Evolutionary conservation across 2,888 invertebrate genomes (phyloP).

Genomic region (Coenonympha glycerion): DNA sequence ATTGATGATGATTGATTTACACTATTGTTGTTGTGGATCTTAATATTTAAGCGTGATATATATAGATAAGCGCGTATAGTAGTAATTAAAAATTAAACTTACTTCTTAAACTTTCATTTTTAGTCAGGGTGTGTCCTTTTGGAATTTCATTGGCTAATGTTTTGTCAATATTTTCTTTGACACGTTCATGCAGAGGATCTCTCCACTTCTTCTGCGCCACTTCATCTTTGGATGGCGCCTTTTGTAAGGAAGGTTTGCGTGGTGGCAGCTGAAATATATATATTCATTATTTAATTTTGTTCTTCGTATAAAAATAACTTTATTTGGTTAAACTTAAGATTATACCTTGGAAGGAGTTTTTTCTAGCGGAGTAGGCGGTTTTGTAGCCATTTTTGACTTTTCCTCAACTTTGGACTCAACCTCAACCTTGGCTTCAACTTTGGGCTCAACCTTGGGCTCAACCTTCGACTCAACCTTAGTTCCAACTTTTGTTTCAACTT

Average conservation of each 20-base stretch:
- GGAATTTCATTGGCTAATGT: slow-evolving; percentile 67
- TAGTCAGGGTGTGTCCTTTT: slow-evolving; percentile 70
- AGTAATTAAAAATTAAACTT: slow-evolving; percentile 37
- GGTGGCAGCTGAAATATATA: slow-evolving; percentile 55
- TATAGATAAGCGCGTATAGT: too few relatives aligned
- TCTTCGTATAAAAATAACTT: not conserved
- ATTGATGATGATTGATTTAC: too few relatives aligned
- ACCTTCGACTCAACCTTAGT: slow-evolving; percentile 25
- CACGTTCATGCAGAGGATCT: slow-evolving; percentile 68
- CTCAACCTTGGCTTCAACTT: slow-evolving; percentile 26
- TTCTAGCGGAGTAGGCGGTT: slow-evolving; percentile 61
- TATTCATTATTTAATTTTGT: not conserved
- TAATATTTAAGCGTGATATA: not conserved
- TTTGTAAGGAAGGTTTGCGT: slow-evolving; percentile 64
- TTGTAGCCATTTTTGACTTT: slow-evolving; percentile 62
- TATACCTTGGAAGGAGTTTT: slow-evolving; percentile 62
- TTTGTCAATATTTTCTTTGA: slow-evolving; percentile 72
- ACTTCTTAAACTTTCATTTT: slow-evolving; percentile 73
- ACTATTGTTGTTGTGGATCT: too few relatives aligned
- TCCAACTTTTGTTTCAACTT: slow-evolving; percentile 40
- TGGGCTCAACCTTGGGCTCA: slow-evolving; percentile 31
- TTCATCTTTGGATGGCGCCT: slow-evolving; percentile 69
- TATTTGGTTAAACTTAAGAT: not conserved
- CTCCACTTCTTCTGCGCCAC: slow-evolving; percentile 69
- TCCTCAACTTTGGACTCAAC: slow-evolving; percentile 45